Conservation (phyloP, 2,113 vertebrate species). For the Tyrannus savana region DNA sequence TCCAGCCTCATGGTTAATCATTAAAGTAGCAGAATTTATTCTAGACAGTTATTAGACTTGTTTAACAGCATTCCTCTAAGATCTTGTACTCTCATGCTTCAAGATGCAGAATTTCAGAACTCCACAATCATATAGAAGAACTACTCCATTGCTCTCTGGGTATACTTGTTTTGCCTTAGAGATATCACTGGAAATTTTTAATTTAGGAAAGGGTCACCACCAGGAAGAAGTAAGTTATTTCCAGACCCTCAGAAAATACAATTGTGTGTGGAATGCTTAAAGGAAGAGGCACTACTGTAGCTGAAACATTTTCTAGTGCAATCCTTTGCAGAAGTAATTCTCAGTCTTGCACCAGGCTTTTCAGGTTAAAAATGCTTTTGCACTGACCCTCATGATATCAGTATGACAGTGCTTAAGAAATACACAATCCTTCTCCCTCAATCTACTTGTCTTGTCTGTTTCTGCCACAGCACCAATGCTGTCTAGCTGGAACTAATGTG, state of each 20-base stretch:
- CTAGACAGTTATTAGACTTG: neutral
- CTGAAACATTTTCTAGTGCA: neutral
- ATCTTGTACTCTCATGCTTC: neutral
- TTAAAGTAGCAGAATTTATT: neutral
- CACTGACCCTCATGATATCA: neutral
- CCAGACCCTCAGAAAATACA: neutral
- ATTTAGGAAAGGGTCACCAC: neutral
- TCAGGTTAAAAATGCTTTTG: neutral
- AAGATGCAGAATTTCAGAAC: neutral
- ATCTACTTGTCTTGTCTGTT: neutral
- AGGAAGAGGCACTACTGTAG: neutral
- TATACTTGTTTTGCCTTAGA: neutral
- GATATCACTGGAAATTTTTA: neutral
- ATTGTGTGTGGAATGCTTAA: neutral
- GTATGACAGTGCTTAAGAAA: neutral
- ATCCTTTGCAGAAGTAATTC: neutral
- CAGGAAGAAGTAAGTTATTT: neutral
- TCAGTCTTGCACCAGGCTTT: neutral
- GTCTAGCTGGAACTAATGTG: slow-evolving; percentile 45
- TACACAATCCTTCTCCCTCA: neutral
- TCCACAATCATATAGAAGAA: neutral
- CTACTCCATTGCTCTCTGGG: neutral
- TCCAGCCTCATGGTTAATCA: neutral
- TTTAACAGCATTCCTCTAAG: neutral
- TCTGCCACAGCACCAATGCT: neutral